Percentiles rank a stretch among this genome's conserved stretches.
Evolutionary conservation across 2,113 vertebrate species (phyloP).

Genomic region (Delphinus delphis): DNA sequence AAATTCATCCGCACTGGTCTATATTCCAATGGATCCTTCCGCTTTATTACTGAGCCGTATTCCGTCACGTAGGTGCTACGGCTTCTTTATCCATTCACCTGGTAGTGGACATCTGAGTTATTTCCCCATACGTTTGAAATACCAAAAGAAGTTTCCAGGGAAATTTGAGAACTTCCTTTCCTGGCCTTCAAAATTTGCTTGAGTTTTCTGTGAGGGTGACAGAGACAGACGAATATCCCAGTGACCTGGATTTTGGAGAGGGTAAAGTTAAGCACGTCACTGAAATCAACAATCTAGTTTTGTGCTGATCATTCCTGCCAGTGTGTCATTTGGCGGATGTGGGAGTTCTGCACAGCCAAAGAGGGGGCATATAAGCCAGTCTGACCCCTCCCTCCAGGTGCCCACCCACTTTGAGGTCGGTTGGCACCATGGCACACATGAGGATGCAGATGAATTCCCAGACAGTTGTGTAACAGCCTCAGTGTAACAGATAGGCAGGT

Average conservation of each 20-base stretch:
- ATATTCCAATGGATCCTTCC: not conserved
- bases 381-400: not conserved
- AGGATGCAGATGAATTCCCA: conserved; percentile 63
- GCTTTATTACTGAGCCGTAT: not conserved
- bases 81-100: not conserved
- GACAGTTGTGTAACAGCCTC: conserved; percentile 69
- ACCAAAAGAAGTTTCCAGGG: not conserved
- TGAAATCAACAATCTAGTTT: not conserved
- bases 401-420: conserved; percentile 37
- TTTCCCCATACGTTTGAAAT: not conserved
- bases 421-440: not conserved
- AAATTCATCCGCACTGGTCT: not conserved
- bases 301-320: not conserved
- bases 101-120: not conserved
- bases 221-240: not conserved
- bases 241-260: not conserved
- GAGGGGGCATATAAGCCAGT: not conserved
- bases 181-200: not conserved
- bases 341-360: not conserved
- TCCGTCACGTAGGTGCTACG: fast-evolving
- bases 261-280: not conserved
- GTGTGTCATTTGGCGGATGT: not conserved
- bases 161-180: not conserved
- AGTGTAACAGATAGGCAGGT: conserved; percentile 64
- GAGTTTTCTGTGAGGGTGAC: not conserved